Percentiles rank a stretch among this genome's conserved stretches.
Conservation (phyloP, 2,797 vertebrate species). For the Alectoris magna region DNA sequence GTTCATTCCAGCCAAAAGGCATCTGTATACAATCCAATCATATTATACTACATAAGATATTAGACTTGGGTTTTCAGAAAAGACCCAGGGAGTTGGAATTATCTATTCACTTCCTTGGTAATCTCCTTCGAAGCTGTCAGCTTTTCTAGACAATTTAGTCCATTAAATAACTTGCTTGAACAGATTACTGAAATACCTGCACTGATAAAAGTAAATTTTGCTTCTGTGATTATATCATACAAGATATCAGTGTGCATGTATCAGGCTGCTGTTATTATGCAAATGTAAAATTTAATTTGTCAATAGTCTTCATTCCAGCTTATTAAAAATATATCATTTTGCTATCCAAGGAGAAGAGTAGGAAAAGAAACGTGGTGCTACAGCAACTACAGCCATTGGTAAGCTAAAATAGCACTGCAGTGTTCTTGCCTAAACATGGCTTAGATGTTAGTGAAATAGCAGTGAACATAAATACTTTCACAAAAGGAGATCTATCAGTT, state of each 20-base stretch:
- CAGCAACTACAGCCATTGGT: not conserved
- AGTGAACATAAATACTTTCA: slow-evolving; percentile 32
- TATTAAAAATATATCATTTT: slow-evolving; percentile 1
- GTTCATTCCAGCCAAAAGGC: slow-evolving; percentile 21
- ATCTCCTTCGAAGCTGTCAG: slow-evolving; percentile 34
- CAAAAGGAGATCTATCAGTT: not conserved
- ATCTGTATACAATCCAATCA: slow-evolving; percentile 17
- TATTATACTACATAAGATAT: not conserved
- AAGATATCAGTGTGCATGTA: not conserved
- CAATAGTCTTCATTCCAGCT: slow-evolving; percentile 2
- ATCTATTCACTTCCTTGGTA: slow-evolving; percentile 21
- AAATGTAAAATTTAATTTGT: slow-evolving; percentile 45
- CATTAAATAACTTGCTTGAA: slow-evolving; percentile 6
- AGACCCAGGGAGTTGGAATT: slow-evolving; percentile 20
- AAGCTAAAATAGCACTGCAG: slow-evolving; percentile 9
- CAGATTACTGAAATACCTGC: slow-evolving; percentile 26
- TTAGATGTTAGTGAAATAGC: not conserved
- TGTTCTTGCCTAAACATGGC: slow-evolving; percentile 16
- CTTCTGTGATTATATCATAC: not conserved
- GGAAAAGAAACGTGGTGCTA: not conserved
- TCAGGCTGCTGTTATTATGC: not conserved
- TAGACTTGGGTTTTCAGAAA: slow-evolving; percentile 28
- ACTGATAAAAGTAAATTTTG: slow-evolving; percentile 32
- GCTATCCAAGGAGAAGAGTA: not conserved
- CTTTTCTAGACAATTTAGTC: slow-evolving; percentile 37